Base-by-base conservation (phyloP, 1,140 invertebrate species). In the Drosophila triauraria region DNA sequence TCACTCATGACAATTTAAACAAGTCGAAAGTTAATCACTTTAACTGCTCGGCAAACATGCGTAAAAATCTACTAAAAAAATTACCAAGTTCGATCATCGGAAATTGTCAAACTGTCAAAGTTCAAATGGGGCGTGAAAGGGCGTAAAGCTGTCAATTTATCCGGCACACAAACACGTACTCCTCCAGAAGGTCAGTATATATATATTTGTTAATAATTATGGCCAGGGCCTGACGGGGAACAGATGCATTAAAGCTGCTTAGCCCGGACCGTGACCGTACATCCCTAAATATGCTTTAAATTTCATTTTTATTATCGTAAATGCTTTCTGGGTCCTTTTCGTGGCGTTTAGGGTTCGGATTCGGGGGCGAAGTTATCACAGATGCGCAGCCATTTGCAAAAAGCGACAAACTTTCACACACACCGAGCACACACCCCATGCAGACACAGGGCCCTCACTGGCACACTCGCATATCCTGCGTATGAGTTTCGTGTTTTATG, bases 211-310 rank as follows among this genome's bases (percentile, higher is more conserved):
- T 32, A 44, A 74, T 60, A 72, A 72, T 71, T 72, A 57, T 50
- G 68, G 46, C 23, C 13, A 32, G 3, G 9, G 43, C 38, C 30
- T 56, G 59, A 61, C 67, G 40, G 71, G 38, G 59, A 75, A 44
- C 81, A 82, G 82, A 60, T 46, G 75, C 58, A 68, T 87, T 87
- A 85, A 84, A 77, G 77, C 77, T 54, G 76, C 75, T 75, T 78
- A 81, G 64, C 50, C 27, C 42, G 50, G 51, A 38, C 71, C 79
- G 83, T 86, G 83, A 63, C 83, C 56, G 78, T 65, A 57, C 79
- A 87, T 76, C 69, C 75, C 64, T 72, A 72, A 79, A 87, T 75
- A 72, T 68, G 78, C 83, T 83, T 86, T 87, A 80, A 87, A 83
- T 83, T 79, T 65, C 35, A 65, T 72, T 83, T 82, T 77, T 75